Evolutionary conservation across 2,888 invertebrate genomes (phyloP).

Genomic region (Acleris cristana): DNA sequence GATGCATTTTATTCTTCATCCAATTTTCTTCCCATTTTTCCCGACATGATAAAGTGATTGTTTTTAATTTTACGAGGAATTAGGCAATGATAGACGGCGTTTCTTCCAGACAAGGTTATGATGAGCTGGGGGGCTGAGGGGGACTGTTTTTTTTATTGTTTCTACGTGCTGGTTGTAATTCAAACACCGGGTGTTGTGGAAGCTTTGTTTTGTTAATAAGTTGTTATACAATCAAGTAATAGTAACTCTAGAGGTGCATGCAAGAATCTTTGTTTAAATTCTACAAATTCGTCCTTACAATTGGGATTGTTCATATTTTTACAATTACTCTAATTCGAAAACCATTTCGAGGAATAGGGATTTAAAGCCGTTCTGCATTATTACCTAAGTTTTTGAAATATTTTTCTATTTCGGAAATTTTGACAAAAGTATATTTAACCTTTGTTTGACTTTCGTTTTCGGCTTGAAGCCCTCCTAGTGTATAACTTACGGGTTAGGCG

Average conservation of each 20-base stretch:
- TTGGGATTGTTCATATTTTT: too few relatives aligned
- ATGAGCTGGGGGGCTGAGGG: constrained; percentile 25
- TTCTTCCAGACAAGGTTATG: constrained; percentile 28
- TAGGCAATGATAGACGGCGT: constrained; percentile 31
- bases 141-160: constrained; percentile 26
- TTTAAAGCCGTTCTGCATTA: too few relatives aligned
- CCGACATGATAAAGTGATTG: constrained; percentile 57
- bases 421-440: too few relatives aligned
- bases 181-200: constrained; percentile 26
- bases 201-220: constrained; percentile 18
- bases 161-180: constrained; percentile 34
- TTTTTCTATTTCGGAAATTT: too few relatives aligned
- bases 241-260: too few relatives aligned
- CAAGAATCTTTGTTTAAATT: neutral
- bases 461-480: too few relatives aligned
- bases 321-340: too few relatives aligned
- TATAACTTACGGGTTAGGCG: too few relatives aligned
- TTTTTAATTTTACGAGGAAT: constrained; percentile 63
- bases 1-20: constrained; percentile 75
- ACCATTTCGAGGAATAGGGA: too few relatives aligned
- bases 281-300: too few relatives aligned
- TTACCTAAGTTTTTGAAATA: too few relatives aligned
- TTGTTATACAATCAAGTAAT: neutral
- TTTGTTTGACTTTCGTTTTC: too few relatives aligned
- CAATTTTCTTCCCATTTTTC: constrained; percentile 61